Evolutionary conservation across 2,797 vertebrate species (phyloP).

Genomic region (Mus spretus): DNA sequence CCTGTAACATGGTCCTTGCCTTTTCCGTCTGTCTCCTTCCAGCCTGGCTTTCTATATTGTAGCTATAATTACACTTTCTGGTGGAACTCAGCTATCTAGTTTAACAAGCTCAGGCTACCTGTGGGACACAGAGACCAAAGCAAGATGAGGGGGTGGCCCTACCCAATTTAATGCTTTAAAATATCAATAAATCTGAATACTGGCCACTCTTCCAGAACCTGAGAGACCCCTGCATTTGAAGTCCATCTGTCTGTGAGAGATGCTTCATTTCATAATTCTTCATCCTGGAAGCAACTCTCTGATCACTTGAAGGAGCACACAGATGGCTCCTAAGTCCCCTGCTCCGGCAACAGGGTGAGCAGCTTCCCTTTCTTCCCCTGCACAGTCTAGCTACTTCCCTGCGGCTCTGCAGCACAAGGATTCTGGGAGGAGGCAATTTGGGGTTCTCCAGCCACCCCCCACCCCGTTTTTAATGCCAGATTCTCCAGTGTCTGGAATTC

Average conservation of each 20-base stretch:
- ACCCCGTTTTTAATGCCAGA: too few species aligned
- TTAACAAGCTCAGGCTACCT: not conserved
- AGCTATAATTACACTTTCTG: not conserved
- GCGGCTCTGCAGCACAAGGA: not conserved
- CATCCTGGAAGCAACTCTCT: not conserved
- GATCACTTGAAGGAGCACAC: not conserved
- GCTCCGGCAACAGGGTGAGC: not conserved
- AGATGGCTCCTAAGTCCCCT: not conserved
- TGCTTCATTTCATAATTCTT: accelerated
- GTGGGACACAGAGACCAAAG: not conserved
- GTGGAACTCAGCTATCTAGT: not conserved
- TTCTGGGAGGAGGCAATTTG: not conserved
- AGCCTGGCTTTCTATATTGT: not conserved
- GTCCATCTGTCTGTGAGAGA: not conserved
- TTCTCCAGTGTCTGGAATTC: not conserved
- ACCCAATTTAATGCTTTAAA: not conserved
- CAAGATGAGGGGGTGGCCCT: not conserved
- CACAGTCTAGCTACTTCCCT: too few species aligned
- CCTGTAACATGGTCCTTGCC: accelerated
- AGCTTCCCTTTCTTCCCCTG: not conserved
- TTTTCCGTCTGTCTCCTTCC: accelerated
- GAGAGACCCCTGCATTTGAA: accelerated
- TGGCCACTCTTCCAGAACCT: too few species aligned
- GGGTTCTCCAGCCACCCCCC: not conserved
- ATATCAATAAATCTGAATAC: not conserved